These are phyloP conservation scores for Pseudomyrmex pallidus DNA, from an alignment of 1,140 invertebrate species.

Conservation along the genomic window DNA sequence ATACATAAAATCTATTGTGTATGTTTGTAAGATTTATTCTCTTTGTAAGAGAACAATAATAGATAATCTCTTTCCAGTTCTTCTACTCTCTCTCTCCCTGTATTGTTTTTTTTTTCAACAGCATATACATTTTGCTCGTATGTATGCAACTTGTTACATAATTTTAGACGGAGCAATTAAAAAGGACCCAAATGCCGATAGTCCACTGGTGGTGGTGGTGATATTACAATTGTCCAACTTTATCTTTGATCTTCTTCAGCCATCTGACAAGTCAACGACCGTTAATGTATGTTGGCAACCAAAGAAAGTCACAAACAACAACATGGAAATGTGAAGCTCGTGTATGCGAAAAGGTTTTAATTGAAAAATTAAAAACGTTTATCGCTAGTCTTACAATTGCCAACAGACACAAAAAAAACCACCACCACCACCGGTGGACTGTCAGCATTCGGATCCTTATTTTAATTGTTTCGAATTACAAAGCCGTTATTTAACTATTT, in stretches of 20 bases:
- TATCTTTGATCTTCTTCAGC: too few relatives aligned
- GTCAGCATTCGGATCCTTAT: not conserved
- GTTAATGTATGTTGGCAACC: too few relatives aligned
- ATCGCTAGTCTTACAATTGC: too few relatives aligned
- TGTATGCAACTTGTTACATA: not conserved
- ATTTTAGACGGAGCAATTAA: not conserved
- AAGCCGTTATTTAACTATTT: not conserved
- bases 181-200: not conserved
- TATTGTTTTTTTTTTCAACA: not conserved
- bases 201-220: too few relatives aligned
- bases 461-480: not conserved
- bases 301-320: too few relatives aligned
- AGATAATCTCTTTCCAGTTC: not conserved
- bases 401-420: too few relatives aligned
- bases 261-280: too few relatives aligned
- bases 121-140: conserved; percentile 1
- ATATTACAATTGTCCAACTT: too few relatives aligned
- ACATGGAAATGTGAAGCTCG: too few relatives aligned
- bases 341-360: too few relatives aligned
- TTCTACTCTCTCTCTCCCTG: not conserved
- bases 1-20: not conserved
- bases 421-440: too few relatives aligned
- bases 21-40: not conserved
- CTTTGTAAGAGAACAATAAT: not conserved
- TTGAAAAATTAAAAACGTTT: too few relatives aligned